phyloP scores from a whole-genome alignment of 2,113 vertebrate species.

The Oncorhynchus nerka region DNA sequence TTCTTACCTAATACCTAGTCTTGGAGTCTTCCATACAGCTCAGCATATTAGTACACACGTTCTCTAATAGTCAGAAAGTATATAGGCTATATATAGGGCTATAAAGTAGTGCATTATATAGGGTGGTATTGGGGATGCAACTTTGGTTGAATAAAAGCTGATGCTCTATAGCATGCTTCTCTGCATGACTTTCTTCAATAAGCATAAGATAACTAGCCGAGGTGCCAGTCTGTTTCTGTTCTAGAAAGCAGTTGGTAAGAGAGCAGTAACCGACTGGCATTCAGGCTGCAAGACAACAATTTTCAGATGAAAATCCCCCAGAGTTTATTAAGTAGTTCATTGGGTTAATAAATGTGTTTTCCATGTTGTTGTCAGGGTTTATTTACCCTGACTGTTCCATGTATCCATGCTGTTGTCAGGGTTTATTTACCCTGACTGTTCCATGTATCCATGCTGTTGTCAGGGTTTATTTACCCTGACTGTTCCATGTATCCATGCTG shows the following conservation, averaged over 20 bases:
- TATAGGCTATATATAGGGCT: no score
- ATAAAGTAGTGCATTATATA: no score
- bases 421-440: not conserved
- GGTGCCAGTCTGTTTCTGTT: no score
- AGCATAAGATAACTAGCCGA: no score
- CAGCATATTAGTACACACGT: no score
- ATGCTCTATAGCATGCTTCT: not conserved
- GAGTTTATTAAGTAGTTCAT: not conserved
- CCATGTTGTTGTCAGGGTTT: not conserved
- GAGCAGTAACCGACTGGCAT: no score
- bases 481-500: conserved; percentile 15
- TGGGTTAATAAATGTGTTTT: conserved; percentile 36
- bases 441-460: conserved; percentile 14
- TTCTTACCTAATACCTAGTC: not conserved
- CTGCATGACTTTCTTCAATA: not conserved
- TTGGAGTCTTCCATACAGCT: not conserved
- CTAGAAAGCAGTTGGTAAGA: no score
- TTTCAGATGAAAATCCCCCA: not conserved
- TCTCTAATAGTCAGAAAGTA: no score
- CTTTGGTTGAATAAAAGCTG: no score
- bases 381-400: conserved; percentile 9
- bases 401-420: not conserved
- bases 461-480: not conserved
- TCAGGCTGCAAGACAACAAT: no score
- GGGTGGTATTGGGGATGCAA: no score